Evolutionary conservation across 2,888 invertebrate species (phyloP), one percentile per base, ranked within the genome.

Genomic region (Drosophila austrosaltans): DNA sequence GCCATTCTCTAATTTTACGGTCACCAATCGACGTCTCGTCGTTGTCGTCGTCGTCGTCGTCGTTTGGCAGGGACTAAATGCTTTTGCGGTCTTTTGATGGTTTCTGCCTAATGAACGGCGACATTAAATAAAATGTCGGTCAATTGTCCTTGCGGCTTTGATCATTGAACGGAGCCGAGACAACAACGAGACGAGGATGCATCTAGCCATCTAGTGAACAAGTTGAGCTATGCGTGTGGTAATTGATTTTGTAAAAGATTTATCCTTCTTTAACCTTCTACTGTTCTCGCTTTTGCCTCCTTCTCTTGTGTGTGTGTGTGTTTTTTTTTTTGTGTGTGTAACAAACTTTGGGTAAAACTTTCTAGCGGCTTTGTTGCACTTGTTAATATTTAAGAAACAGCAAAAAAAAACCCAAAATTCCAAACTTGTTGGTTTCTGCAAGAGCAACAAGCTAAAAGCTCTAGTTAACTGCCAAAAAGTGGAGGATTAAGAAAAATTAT

Each of bases 71-170:
- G 53, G 63, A 57, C 76, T 69, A 81, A 82, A 84, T 81, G 81
- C 71, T 70, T 54, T 68, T 83, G 85, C 65, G 85, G 82, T 76
- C 28, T 32, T 60, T 40, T 63, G 32, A 30, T 63, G 65, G 78
- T 54, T 77, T 79, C 68, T 72, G 82, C 70, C 78, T 83, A 83
- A 83, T 83, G 85, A 83, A 84, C 83, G 81, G 75, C 79, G 81
- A 81, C 82, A 83, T 83, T 84, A 83, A 84, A 83, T 84, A 83
- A 83, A 83, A 83, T 84, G 82, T 82, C 73, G 82, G 85, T 84
- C 85, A 84, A 83, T 83, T 84, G 85, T 81, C 82, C 79, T 79
- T 82, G 82, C 48, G 84, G 82, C 72, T 72, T 80, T 79, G 79
- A 79, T 74, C 64, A 75, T 16, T 48, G 48, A 48, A 48, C 48